Percentiles rank a stretch among this genome's conserved stretches.
phyloP scores from a whole-genome alignment of 2,113 vertebrate species.

The Ctenomys sociabilis region DNA sequence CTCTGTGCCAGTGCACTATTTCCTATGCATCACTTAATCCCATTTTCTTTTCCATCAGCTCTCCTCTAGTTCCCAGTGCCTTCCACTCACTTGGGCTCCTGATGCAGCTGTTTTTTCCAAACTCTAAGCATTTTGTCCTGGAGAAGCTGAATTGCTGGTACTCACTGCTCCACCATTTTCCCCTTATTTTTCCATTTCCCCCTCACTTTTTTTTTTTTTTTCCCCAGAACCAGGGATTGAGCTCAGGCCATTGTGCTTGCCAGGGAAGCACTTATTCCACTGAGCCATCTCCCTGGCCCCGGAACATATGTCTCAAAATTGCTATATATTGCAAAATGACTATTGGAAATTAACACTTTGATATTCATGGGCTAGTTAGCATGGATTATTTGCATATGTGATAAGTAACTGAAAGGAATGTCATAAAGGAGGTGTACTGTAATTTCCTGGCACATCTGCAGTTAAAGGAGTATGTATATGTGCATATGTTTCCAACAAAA shows the following conservation, averaged over 20 bases:
- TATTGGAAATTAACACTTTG: neutral
- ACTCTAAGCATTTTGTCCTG: neutral
- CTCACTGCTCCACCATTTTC: neutral
- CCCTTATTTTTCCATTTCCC: no score
- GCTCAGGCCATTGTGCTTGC: no score
- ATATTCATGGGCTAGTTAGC: neutral
- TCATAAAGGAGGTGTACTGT: neutral
- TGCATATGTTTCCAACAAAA: neutral
- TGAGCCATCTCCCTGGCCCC: no score
- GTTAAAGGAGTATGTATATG: neutral
- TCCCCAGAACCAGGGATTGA: no score
- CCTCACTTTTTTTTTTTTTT: no score
- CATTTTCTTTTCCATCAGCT: neutral
- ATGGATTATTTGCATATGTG: neutral
- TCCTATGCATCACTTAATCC: neutral
- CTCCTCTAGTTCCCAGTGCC: neutral
- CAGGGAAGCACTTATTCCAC: no score
- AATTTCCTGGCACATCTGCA: conserved; percentile 12
- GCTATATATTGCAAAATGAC: neutral
- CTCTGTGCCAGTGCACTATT: neutral
- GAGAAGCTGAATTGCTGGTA: neutral
- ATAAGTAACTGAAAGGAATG: conserved; percentile 21
- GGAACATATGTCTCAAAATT: neutral
- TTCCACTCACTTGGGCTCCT: neutral
- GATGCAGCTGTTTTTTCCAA: neutral